Conservation (phyloP, 1,140 invertebrate genomes). For the Eupristina koningsbergeri region DNA sequence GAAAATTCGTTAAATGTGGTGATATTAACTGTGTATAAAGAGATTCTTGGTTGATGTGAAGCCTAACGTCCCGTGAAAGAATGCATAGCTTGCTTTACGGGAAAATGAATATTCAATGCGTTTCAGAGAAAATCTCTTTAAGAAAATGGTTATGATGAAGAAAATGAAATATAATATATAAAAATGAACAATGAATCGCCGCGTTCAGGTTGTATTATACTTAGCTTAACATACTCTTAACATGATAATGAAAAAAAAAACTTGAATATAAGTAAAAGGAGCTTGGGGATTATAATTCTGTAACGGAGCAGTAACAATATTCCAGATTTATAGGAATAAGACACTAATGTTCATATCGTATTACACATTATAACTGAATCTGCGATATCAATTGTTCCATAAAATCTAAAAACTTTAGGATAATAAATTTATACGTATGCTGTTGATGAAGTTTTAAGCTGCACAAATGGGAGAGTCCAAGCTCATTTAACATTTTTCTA, state of each 20-base stretch:
- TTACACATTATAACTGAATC: background rate
- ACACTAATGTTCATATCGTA: background rate
- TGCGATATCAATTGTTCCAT: background rate
- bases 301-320: background rate
- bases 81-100: background rate
- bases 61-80: background rate
- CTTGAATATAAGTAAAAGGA: no score
- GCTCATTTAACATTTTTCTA: no score
- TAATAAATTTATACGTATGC: no score
- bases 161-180: background rate
- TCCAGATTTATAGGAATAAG: background rate
- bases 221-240: background rate
- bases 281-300: no score
- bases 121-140: constrained; percentile 15
- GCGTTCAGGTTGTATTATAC: background rate
- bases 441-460: no score
- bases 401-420: no score
- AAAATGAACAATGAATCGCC: background rate
- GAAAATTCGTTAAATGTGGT: background rate
- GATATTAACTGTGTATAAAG: background rate
- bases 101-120: background rate
- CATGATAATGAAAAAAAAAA: no score
- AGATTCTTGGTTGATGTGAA: background rate
- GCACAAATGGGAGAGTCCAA: no score
- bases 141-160: background rate